phyloP scores from a whole-genome alignment of 2,113 vertebrate genomes.

The Silurus asotus region DNA sequence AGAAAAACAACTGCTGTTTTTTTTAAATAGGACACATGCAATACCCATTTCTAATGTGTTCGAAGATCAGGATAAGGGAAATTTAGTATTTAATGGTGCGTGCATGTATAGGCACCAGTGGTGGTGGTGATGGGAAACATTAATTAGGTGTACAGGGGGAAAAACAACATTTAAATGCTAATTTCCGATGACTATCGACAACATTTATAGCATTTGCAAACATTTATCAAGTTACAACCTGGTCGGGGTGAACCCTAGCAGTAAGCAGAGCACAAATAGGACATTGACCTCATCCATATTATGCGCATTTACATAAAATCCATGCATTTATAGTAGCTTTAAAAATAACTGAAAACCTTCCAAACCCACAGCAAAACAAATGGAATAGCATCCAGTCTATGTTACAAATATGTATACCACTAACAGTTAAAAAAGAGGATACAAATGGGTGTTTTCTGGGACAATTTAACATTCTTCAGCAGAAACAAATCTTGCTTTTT shows the following conservation, averaged over 20 bases:
- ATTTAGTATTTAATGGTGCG: conserved; percentile 2
- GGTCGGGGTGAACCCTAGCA: not conserved
- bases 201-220: no score
- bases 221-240: not conserved
- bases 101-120: not conserved
- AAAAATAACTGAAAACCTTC: not conserved
- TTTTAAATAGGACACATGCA: not conserved
- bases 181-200: not conserved
- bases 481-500: no score
- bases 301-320: not conserved
- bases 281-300: not conserved
- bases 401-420: not conserved
- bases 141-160: not conserved
- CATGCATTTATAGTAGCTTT: not conserved
- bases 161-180: conserved; percentile 26
- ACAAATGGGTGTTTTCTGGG: not conserved
- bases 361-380: not conserved
- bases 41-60: not conserved
- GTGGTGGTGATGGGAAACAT: not conserved
- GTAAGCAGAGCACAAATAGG: not conserved
- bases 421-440: not conserved
- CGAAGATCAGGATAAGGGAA: not conserved
- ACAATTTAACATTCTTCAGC: not conserved
- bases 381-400: not conserved
- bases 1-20: not conserved